phyloP scores from a whole-genome alignment of 2,113 vertebrate genomes.

The Gadus chalcogrammus region DNA sequence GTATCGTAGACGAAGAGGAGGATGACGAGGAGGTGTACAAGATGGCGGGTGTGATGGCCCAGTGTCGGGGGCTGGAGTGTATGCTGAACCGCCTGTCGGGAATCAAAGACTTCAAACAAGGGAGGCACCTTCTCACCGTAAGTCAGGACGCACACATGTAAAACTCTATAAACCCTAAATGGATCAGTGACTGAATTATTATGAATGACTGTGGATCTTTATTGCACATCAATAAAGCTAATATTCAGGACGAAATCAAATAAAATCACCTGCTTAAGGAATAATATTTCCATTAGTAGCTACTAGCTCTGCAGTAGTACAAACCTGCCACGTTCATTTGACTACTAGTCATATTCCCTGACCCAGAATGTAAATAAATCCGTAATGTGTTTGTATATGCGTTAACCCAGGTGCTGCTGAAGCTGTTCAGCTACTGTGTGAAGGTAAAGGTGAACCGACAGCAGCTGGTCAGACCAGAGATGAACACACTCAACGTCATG shows the following conservation, averaged over 20 bases:
- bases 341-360: too few relatives aligned
- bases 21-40: constrained; percentile 99
- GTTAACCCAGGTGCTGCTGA: constrained; percentile 83
- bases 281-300: too few relatives aligned
- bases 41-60: constrained; percentile 98
- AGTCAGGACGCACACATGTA: constrained; percentile 50
- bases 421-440: constrained; percentile 96
- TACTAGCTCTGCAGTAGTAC: too few relatives aligned
- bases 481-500: constrained; percentile 99
- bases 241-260: too few relatives aligned
- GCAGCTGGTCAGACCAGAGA: constrained; percentile 93
- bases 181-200: too few relatives aligned
- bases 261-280: too few relatives aligned
- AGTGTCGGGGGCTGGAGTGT: constrained; percentile 93
- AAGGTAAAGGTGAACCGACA: constrained; percentile 98
- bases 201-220: too few relatives aligned
- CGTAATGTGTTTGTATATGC: background rate
- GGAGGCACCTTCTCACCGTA: constrained; percentile 92
- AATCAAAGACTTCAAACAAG: constrained; percentile 98
- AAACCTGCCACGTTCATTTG: too few relatives aligned
- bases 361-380: too few relatives aligned
- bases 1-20: constrained; percentile 90
- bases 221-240: too few relatives aligned
- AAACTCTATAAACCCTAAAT: too few relatives aligned
- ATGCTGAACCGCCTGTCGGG: constrained; percentile 95